A percentile compares a stretch with the other conserved stretches of the same genome.
Conservation (phyloP, 2,113 vertebrate genomes). For the Sinosuthora webbiana region DNA sequence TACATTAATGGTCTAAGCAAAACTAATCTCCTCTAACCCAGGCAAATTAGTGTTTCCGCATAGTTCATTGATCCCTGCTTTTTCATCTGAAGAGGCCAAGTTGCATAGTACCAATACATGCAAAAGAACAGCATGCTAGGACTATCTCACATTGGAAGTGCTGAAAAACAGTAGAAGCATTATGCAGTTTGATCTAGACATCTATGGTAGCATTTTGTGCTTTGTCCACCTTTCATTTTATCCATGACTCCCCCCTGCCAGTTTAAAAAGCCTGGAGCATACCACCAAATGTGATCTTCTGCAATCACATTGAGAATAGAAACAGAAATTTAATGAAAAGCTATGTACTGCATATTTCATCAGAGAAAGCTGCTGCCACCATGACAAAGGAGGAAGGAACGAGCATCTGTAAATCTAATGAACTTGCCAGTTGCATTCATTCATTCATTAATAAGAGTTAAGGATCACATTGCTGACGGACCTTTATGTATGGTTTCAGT, state of each 20-base stretch:
- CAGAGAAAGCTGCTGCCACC: neutral
- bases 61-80: constrained; percentile 53
- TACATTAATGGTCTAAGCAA: constrained; percentile 37
- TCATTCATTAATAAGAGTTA: neutral
- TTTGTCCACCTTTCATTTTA: neutral
- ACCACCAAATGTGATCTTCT: neutral
- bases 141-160: neutral
- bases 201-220: neutral
- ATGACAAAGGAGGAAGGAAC: neutral
- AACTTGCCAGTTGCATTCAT: neutral
- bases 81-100: constrained; percentile 32
- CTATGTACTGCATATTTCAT: neutral
- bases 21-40: constrained; percentile 58
- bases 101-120: constrained; percentile 7
- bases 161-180: neutral
- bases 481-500: neutral
- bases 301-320: neutral
- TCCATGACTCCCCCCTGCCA: neutral
- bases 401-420: neutral
- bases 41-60: constrained; percentile 57
- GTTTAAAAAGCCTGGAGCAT: neutral
- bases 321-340: neutral
- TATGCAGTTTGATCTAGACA: neutral
- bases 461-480: neutral
- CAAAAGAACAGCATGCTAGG: neutral